These are phyloP conservation scores for Netelia inedita DNA, from an alignment of 2,888 invertebrate genomes.

Conservation along the genomic window DNA sequence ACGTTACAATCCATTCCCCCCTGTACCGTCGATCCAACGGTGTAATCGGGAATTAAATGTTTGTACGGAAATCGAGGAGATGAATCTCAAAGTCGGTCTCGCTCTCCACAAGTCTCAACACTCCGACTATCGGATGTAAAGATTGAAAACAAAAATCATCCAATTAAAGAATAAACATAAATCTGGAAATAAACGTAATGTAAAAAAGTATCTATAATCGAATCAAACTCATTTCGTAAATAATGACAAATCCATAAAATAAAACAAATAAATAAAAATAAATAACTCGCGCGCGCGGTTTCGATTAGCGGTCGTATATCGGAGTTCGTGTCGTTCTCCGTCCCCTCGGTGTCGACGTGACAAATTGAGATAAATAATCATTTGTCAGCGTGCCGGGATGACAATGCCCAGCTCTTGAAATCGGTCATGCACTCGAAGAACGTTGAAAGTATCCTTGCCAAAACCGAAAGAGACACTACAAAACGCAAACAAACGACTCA, in stretches of 20 bases:
- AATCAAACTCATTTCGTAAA: background rate
- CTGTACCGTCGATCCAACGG: constrained; percentile 72
- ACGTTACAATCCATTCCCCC: constrained; percentile 41
- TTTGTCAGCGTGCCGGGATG: constrained; percentile 71
- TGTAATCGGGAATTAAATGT: constrained; percentile 84
- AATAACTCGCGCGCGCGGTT: constrained; percentile 49
- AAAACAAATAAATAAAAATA: constrained; percentile 46
- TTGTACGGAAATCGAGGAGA: constrained; percentile 75
- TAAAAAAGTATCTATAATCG: background rate
- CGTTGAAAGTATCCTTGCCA: constrained; percentile 46
- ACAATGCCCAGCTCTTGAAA: constrained; percentile 79
- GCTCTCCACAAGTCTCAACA: constrained; percentile 19
- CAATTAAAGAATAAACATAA: constrained; percentile 16
- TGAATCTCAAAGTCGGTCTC: constrained; percentile 42
- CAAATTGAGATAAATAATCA: constrained; percentile 84
- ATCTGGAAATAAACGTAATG: background rate
- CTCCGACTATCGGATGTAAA: constrained; percentile 40
- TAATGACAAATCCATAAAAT: background rate
- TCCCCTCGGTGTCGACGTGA: constrained; percentile 72
- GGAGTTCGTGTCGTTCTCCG: constrained; percentile 22
- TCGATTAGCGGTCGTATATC: constrained; percentile 55
- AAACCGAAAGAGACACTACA: constrained; percentile 33
- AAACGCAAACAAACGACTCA: constrained; percentile 55
- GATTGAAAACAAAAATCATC: constrained; percentile 3
- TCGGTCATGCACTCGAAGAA: constrained; percentile 78